A percentile compares a stretch with the other conserved stretches of the same genome.
phyloP scores from a whole-genome alignment of 1,140 invertebrate genomes.

The Lasioglossum albipes region DNA sequence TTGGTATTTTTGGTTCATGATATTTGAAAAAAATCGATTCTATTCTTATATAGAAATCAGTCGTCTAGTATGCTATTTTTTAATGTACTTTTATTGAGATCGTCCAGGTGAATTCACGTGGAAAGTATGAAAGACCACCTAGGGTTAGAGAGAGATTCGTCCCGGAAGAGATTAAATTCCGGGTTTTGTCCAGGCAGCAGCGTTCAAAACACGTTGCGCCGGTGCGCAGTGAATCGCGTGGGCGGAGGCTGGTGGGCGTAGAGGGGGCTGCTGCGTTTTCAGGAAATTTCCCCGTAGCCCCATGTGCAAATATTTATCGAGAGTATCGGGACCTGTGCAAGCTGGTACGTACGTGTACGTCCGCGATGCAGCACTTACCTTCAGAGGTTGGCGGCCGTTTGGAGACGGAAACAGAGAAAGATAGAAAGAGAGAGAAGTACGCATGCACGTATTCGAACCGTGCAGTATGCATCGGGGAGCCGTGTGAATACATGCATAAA shows the following conservation, averaged over 20 bases:
- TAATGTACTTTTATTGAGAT: too few species aligned
- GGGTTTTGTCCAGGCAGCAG: too few species aligned
- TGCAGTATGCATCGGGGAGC: conserved; percentile 63
- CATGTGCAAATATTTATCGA: conserved; percentile 71
- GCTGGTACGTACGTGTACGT: conserved; percentile 49
- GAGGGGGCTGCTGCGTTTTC: conserved; percentile 47
- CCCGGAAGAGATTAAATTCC: too few species aligned
- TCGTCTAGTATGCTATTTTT: too few species aligned
- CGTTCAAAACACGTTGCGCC: too few species aligned
- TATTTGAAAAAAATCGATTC: too few species aligned
- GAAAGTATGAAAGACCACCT: too few species aligned
- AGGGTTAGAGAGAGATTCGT: too few species aligned
- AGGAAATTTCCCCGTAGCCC: conserved; percentile 69
- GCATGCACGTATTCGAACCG: conserved; percentile 21
- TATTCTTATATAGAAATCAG: too few species aligned
- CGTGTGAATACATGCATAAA: conserved; percentile 71
- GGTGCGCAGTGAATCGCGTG: conserved; percentile 2
- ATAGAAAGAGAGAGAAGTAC: background rate
- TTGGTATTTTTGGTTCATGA: too few species aligned
- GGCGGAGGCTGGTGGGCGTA: background rate
- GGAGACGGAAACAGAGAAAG: background rate
- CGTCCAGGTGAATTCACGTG: too few species aligned
- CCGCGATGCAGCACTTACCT: conserved; percentile 35
- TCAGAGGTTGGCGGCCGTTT: background rate
- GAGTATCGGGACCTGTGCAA: conserved; percentile 62